Evolutionary conservation across 2,113 vertebrate species (phyloP).

Genomic region (Amphiprion percula): DNA sequence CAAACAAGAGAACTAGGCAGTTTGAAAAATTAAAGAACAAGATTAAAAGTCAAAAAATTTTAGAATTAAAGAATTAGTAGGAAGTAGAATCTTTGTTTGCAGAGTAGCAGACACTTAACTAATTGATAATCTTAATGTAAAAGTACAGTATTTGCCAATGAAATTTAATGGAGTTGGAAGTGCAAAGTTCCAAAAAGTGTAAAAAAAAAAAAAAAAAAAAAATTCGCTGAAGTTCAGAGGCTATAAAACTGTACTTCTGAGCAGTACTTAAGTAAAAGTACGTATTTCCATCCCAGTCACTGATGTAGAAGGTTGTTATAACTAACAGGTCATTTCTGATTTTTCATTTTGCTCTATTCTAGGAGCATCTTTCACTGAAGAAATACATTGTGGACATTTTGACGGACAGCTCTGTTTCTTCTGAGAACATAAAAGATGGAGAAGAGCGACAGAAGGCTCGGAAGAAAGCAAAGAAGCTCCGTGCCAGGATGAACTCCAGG

Average conservation of each 20-base stretch:
- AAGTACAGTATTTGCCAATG: rapidly evolving
- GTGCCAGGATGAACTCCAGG: conserved; percentile 97
- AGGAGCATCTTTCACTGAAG: conserved; percentile 98
- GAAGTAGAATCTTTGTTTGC: no score
- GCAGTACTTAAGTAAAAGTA: neutral
- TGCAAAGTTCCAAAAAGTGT: neutral
- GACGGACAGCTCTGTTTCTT: conserved; percentile 88
- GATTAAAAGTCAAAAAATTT: no score
- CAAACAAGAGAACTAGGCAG: no score
- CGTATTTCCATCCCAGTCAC: neutral
- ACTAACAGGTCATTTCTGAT: neutral
- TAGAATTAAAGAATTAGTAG: no score
- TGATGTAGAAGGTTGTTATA: neutral
- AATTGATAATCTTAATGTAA: neutral
- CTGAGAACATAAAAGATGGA: conserved; percentile 89
- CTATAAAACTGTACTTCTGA: neutral
- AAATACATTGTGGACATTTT: conserved; percentile 97
- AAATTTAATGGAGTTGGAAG: neutral
- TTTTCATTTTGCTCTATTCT: conserved; percentile 28
- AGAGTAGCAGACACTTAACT: neutral
- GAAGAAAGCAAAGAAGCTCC: conserved; percentile 96
- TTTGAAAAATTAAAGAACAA: no score
- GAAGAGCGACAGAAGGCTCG: conserved; percentile 95
- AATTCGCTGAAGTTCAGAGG: neutral
- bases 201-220: neutral